Evolutionary conservation across 2,888 invertebrate species (phyloP).

Genomic region (Leucophenga montana): DNA sequence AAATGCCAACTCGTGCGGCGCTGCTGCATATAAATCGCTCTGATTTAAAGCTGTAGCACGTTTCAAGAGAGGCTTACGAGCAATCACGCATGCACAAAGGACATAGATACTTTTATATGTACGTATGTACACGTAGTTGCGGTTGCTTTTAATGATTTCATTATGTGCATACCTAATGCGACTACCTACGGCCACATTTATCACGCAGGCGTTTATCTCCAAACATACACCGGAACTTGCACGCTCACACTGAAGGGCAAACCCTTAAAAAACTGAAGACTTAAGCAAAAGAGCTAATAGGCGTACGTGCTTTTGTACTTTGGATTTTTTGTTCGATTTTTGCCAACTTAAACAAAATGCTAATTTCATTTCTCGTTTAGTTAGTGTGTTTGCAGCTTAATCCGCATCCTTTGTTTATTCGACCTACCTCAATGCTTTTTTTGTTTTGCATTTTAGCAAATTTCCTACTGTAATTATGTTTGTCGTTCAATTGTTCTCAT

Average conservation of each 20-base stretch:
- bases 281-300: background rate
- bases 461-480: conserved; percentile 58
- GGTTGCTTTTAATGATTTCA: too few relatives aligned
- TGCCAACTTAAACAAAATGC: conserved; percentile 14
- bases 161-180: too few relatives aligned
- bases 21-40: too few relatives aligned
- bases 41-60: too few relatives aligned
- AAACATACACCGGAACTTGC: background rate
- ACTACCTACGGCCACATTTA: conserved; percentile 35
- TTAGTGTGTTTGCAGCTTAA: too few relatives aligned
- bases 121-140: too few relatives aligned
- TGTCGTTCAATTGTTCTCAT: conserved; percentile 64
- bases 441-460: conserved; percentile 31
- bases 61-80: too few relatives aligned
- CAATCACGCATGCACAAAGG: too few relatives aligned
- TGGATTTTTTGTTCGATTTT: conserved; percentile 18
- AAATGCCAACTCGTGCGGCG: too few relatives aligned
- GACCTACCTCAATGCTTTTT: conserved; percentile 16
- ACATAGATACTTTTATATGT: too few relatives aligned
- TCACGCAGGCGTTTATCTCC: conserved; percentile 39
- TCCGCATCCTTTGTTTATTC: conserved; percentile 28
- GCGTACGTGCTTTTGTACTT: conserved; percentile 22
- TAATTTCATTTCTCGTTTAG: too few relatives aligned
- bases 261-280: background rate
- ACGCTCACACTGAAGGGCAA: conserved; percentile 25